Evolutionary conservation across 2,888 invertebrate species (phyloP).

Genomic region (Pandemis cinnamomeana): DNA sequence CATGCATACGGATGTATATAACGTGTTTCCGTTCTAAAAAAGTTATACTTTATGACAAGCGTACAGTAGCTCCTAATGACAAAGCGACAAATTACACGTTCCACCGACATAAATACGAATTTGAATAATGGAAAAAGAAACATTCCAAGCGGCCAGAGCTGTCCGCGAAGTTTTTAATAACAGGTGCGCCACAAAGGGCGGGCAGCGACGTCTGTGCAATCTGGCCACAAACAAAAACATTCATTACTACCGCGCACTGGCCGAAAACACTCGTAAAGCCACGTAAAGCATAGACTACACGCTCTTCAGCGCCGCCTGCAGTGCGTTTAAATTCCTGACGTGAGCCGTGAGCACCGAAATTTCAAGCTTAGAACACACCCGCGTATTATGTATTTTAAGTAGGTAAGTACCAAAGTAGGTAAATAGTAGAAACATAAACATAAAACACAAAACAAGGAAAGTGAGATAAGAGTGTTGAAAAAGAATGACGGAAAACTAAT

Average conservation of each 20-base stretch:
- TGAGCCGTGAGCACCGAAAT: neutral
- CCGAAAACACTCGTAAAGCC: conserved; percentile 49
- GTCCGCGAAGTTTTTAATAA: conserved; percentile 68
- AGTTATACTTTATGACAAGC: conserved; percentile 9
- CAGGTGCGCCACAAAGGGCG: conserved; percentile 66
- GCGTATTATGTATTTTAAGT: neutral
- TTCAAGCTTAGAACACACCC: neutral
- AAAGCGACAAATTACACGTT: conserved; percentile 34
- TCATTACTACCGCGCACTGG: conserved; percentile 51
- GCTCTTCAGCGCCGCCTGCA: neutral
- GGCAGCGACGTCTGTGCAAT: conserved; percentile 55
- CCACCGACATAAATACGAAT: conserved; percentile 31
- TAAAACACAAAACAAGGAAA: too few relatives aligned
- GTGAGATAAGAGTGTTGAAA: too few relatives aligned
- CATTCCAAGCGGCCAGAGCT: conserved; percentile 20
- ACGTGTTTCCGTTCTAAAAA: too few relatives aligned
- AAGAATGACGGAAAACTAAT: too few relatives aligned
- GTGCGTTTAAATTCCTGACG: conserved; percentile 15
- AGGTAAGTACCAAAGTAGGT: too few relatives aligned
- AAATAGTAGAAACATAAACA: too few relatives aligned
- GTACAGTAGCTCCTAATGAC: conserved; percentile 2
- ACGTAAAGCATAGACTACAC: conserved; percentile 46
- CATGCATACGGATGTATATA: too few relatives aligned
- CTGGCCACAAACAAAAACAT: conserved; percentile 56
- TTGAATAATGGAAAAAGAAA: conserved; percentile 39